Evolutionary conservation across 2,113 vertebrate genomes (phyloP), one percentile per base, ranked within the genome.

Genomic region (Platysternon megacephalum): DNA sequence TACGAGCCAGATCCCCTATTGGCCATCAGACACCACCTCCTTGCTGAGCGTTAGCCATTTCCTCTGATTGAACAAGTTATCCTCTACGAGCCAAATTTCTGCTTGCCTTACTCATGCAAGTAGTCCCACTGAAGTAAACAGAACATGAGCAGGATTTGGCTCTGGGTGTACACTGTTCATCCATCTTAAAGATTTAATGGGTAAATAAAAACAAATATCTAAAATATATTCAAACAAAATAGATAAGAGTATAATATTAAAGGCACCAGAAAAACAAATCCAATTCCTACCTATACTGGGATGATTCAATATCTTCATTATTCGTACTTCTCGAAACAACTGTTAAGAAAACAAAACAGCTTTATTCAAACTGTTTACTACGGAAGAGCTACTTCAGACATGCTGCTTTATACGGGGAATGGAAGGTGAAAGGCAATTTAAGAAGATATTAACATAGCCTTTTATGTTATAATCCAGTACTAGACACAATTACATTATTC

Each of bases 291-390:
- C 99, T 98, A 99, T 99, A 98, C 99, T 99, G 93, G 99, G 99
- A 98, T 99, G 99, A 98, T 99, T 99, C 97, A 99, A 89, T 96
- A 99, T 98, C 99, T 99, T 99, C 99, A 99, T 99, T 99, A 99
- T 99, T 98, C 99, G 98, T 97, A 99, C 99, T 99, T 99, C 99
- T 97, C 99, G 99, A 98, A 99, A 99, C 94, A 99, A 98, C 99
- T 99, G 98, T 98, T 85, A 98, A 98, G 97, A 97, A 94, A 98
- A 96, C 51, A 97, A 95, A 84, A 96, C 7, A 95, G 93, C 52
- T 89, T 87, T 91, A 88, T 95, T 91, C 93, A 95, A 16, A 91
- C 48, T 0, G 3, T 49, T 96, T 94, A 85, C 42, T 76, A 26
- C 6, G 24, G 26, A 46, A 44, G 8, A 72, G 35, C n/a, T 72